Evolutionary conservation across 2,888 invertebrate species (phyloP).

Genomic region (Ypsolopha scabrella): DNA sequence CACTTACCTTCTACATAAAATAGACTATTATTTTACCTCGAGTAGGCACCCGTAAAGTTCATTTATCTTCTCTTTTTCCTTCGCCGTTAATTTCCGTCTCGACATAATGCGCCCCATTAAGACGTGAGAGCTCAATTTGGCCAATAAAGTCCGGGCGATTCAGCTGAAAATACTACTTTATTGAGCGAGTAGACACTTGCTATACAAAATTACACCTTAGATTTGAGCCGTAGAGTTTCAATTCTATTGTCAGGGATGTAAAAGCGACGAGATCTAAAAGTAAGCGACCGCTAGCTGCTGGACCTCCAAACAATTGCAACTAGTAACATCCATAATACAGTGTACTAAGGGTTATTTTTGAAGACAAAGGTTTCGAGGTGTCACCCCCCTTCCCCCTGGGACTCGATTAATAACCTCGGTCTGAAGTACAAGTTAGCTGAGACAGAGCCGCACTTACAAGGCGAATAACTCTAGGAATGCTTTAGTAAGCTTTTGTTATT

Average conservation of each 20-base stretch:
- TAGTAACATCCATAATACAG: too few relatives aligned
- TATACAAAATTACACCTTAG: not conserved
- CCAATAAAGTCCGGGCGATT: slow-evolving; percentile 13
- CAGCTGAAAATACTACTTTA: slow-evolving; percentile 18
- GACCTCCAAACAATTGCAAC: too few relatives aligned
- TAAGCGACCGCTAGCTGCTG: too few relatives aligned
- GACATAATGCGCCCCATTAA: slow-evolving; percentile 5
- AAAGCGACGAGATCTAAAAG: too few relatives aligned
- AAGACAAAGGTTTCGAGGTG: not conserved
- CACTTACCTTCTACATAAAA: too few relatives aligned
- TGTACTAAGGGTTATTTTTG: not conserved
- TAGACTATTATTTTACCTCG: too few relatives aligned
- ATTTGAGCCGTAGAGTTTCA: not conserved
- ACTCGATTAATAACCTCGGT: slow-evolving; percentile 43
- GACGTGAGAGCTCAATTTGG: slow-evolving; percentile 13
- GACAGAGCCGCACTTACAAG: slow-evolving; percentile 24
- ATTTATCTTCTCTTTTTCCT: not conserved
- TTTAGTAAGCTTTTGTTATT: not conserved
- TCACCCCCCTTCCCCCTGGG: slow-evolving; percentile 15
- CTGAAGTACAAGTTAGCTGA: slow-evolving; percentile 36
- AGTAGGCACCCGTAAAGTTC: too few relatives aligned
- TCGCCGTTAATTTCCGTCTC: slow-evolving; percentile 6
- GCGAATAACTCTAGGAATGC: not conserved
- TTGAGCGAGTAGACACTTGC: slow-evolving; percentile 10
- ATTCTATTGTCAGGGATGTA: too few relatives aligned